Evolutionary conservation across 2,797 vertebrate species (phyloP).

Genomic region (Peromyscus melanophrys): DNA sequence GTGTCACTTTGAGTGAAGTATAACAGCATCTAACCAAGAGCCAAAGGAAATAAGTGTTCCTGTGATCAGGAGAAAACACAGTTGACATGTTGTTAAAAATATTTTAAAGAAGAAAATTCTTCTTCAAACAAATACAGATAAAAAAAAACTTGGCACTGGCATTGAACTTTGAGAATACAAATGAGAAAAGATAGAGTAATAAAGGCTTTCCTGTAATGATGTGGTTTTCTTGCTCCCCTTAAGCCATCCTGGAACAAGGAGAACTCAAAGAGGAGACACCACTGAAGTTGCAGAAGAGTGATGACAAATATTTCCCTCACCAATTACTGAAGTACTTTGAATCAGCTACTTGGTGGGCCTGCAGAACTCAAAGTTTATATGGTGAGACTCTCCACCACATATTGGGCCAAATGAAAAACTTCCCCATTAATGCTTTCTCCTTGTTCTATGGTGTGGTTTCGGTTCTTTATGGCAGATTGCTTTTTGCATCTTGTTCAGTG

Average conservation of each 20-base stretch:
- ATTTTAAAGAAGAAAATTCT: constrained; percentile 13
- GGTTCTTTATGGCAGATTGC: neutral
- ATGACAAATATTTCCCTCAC: neutral
- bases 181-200: constrained; percentile 36
- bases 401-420: neutral
- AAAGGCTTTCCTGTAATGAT: neutral
- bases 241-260: neutral
- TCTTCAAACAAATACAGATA: constrained; percentile 35
- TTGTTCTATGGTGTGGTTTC: neutral
- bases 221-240: neutral
- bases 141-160: neutral
- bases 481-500: neutral
- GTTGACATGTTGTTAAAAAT: neutral
- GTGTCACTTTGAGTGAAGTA: neutral
- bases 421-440: neutral
- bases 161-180: neutral
- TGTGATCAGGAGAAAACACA: neutral
- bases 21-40: neutral
- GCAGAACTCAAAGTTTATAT: neutral
- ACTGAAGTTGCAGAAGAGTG: neutral
- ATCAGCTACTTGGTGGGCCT: neutral
- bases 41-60: neutral
- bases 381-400: neutral
- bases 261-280: neutral
- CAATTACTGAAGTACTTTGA: neutral